These are phyloP conservation scores for Drosophila melanogaster DNA, from an alignment of 1,140 invertebrate species.

Conservation along the genomic window DNA sequence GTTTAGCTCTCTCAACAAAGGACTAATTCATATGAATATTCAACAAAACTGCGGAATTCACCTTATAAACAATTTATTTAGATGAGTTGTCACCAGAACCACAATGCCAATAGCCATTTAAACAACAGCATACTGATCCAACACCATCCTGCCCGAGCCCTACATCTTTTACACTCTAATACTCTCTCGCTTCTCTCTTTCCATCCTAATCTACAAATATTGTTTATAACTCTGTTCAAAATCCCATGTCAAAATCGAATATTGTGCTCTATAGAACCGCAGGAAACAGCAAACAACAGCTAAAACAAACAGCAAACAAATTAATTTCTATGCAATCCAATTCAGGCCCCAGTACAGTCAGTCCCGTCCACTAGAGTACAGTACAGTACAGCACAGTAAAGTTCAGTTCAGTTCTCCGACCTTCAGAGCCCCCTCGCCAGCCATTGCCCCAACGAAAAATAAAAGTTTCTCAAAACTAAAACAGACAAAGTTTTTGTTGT, in stretches of 20 bases:
- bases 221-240: slow-evolving; percentile 44
- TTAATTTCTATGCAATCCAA: slow-evolving; percentile 25
- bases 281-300: slow-evolving; percentile 29
- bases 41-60: slow-evolving; percentile 8
- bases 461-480: slow-evolving; percentile 59
- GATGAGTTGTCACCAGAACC: slow-evolving; percentile 16
- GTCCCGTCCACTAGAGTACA: not conserved
- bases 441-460: slow-evolving; percentile 55
- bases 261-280: slow-evolving; percentile 45
- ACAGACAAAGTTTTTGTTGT: slow-evolving; percentile 65
- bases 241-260: slow-evolving; percentile 52
- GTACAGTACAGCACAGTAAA: slow-evolving; percentile 22
- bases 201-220: slow-evolving; percentile 47
- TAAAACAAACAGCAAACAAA: slow-evolving; percentile 38
- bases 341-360: slow-evolving; percentile 19
- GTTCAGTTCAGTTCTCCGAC: slow-evolving; percentile 23
- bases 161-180: slow-evolving; percentile 59
- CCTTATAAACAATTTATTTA: slow-evolving; percentile 13
- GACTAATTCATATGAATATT: slow-evolving; percentile 7
- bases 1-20: slow-evolving; percentile 7
- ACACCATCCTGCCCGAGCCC: slow-evolving; percentile 80
- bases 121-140: slow-evolving; percentile 63
- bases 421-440: slow-evolving; percentile 50
- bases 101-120: slow-evolving; percentile 38
- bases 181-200: slow-evolving; percentile 46